Base-by-base conservation (phyloP, 2,113 vertebrate species). In the Pagrus major region DNA sequence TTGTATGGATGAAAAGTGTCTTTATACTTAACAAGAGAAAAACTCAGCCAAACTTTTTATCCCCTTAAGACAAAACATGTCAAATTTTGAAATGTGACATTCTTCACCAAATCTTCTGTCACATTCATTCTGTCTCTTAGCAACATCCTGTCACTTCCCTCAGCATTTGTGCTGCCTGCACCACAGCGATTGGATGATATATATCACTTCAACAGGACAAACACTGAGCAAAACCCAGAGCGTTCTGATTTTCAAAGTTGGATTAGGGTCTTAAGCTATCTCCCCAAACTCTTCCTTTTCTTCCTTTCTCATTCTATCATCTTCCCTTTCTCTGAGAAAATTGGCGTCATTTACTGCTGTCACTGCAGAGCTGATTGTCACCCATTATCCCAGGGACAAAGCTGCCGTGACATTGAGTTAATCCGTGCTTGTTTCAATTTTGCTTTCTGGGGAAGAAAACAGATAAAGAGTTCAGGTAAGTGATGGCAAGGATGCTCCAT, bases 361-460 rank as follows among this genome's bases (percentile, higher is more conserved):
- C 85, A 84, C 80, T 58, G 51, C 81, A 68, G 46, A 80, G 83
- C 81, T 89, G 61, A 76, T 87, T 93, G 81, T 87, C 84, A 54
- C 42, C 86, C 33, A 73, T 92, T 87, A 91, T 91, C 74, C 54
- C 63, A 35, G 82, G 85, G 87, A 93, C 91, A 94, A 93, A 90
- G 87, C 91, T 88, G 81, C 89, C 69, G 21, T 91, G 90, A 89
- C 90, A 91, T 82, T 83, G 85, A 88, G 80, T 78, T 91, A 89
- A 88, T 93, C 86, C 78, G 6, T 71, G 83, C 87, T 92, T 87
- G 85, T 91, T 91, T 90, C 70, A 90, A 64, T 86, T 89, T 88
- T 83, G 58, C 79, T 87, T 89, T 68, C 23, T 51, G 77, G 35
- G 55, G 76, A 67, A 70, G 65, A 86, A 84, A 88, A 89, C 70